Evolutionary conservation across 1,140 invertebrate genomes (phyloP), one percentile per base, ranked within the genome.

Genomic region (Brachionus angularis): DNA sequence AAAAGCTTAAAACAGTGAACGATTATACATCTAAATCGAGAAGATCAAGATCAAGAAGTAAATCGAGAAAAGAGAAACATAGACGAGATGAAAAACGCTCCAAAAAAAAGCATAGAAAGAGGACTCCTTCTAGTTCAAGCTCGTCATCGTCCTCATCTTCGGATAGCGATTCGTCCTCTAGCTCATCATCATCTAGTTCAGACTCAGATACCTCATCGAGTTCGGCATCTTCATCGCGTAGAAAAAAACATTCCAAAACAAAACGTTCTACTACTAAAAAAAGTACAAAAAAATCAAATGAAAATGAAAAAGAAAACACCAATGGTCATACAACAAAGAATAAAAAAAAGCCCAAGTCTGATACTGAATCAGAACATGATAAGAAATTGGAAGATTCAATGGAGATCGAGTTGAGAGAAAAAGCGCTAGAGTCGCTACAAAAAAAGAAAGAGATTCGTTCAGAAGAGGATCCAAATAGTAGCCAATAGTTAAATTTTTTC

Each of bases 371-470:
- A n/a, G n/a, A n/a, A n/a, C n/a, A n/a, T n/a, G n/a, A n/a, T n/a
- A n/a, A n/a, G n/a, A n/a, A n/a, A n/a, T n/a, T n/a, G n/a, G 47
- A 50, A 1, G 62, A 67, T 1, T 12, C 29, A 31, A 1, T 29
- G 33, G 62, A 67, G 10, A 34, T 29, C 8, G 62, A 67, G 8
- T 31, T 67, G 36, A 46, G 62, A 46, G 62, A 67, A 50, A 67
- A 67, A 47, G 62, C 62, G 10, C 31, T 67, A 4, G 62, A 67
- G 16, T 67, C 62, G 14, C 25, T 67, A 0, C 10, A 46, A 67
- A 44, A 25, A 33, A 42, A n/a, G 23, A 46, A 67, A 67, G 44
- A n/a, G 21, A 50, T 29, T 8, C 18, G 47, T 34, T 14, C 42
- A 67, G 12, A 1, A 5, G n/a, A 29, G 27, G 23, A 12, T 25